Conservation (phyloP, 1,140 invertebrate genomes). For the Rhagoletis pomonella region DNA sequence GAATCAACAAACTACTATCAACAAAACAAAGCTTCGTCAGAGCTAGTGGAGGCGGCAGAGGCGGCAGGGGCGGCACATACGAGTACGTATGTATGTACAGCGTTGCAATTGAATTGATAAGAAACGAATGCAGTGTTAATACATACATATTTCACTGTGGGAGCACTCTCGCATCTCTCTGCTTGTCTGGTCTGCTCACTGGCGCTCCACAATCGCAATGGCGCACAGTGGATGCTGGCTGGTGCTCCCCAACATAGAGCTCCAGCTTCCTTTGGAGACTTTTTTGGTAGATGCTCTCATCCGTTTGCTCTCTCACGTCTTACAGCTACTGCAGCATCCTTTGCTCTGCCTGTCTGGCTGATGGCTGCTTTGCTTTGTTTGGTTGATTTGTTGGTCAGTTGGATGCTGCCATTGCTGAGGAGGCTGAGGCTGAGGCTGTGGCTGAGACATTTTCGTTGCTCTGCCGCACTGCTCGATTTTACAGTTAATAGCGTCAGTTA, state of each 20-base stretch:
- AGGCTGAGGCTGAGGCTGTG: background rate
- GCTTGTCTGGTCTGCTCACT: background rate
- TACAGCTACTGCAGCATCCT: background rate
- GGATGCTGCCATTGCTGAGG: background rate
- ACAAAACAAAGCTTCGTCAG: conserved; percentile 28
- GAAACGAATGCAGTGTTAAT: background rate
- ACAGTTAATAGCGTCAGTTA: conserved; percentile 26
- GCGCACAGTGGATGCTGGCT: background rate
- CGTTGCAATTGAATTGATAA: background rate
- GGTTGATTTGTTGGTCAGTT: conserved; percentile 30
- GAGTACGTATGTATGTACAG: too few species aligned
- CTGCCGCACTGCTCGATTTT: background rate
- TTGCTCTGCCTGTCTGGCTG: background rate
- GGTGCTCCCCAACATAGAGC: background rate
- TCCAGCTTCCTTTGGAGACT: background rate
- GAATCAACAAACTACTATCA: conserved; percentile 7
- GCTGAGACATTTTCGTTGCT: background rate
- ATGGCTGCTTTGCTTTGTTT: background rate
- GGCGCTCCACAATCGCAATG: background rate
- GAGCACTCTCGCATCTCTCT: background rate
- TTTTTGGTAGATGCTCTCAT: background rate
- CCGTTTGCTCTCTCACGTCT: background rate
- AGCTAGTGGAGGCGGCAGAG: background rate
- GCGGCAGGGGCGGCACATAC: background rate
- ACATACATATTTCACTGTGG: background rate